Conservation (phyloP, 2,113 vertebrate genomes). For the Tachycineta bicolor region DNA sequence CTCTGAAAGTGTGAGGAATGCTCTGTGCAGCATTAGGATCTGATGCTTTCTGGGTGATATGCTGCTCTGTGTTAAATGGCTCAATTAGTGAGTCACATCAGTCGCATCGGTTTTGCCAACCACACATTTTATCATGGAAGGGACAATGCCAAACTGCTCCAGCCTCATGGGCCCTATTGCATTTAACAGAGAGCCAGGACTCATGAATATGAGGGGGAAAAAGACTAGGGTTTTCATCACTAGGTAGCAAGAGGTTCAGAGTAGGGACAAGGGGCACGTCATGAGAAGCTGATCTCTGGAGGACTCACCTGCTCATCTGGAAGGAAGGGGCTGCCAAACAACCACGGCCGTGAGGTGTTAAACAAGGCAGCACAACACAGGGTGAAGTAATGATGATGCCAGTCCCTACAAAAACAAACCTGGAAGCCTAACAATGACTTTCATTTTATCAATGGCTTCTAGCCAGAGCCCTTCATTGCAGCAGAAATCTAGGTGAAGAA, state of each 20-base stretch:
- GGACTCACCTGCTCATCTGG: background rate
- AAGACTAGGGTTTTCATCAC: background rate
- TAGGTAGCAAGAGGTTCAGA: background rate
- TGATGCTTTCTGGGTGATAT: constrained; percentile 51
- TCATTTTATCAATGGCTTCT: background rate
- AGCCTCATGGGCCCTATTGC: background rate
- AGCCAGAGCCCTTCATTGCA: background rate
- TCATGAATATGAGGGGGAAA: background rate
- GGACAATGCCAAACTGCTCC: constrained; percentile 35
- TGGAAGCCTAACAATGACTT: background rate
- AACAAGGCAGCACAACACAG: background rate
- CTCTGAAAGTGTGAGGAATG: constrained; percentile 30
- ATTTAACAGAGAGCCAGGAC: background rate
- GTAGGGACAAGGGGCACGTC: background rate
- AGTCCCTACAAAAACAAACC: background rate
- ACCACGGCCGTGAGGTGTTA: background rate
- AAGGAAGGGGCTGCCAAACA: background rate
- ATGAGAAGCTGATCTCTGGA: background rate
- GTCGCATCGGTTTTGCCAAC: constrained; percentile 50
- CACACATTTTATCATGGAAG: background rate
- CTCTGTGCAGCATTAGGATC: constrained; percentile 29
- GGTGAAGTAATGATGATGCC: background rate
- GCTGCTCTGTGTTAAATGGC: constrained; percentile 53
- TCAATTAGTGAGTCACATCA: constrained; percentile 61
- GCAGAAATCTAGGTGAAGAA: background rate